phyloP scores from a whole-genome alignment of 2,888 invertebrate genomes.

The Stenchaetothrips biformis region DNA sequence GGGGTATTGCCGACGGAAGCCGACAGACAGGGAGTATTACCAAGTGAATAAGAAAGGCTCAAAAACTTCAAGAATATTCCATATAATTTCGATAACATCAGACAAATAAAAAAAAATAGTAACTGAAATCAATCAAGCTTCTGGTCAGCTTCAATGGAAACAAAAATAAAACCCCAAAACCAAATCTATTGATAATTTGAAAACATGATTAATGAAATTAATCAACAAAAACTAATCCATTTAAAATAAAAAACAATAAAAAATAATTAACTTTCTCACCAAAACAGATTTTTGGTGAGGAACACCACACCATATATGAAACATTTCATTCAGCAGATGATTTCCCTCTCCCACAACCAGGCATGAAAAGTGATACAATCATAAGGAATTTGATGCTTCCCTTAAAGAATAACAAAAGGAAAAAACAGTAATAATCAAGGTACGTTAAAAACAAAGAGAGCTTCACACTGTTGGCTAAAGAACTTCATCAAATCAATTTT shows the following conservation, averaged over 20 bases:
- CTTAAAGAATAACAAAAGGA: not conserved
- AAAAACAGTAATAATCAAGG: conserved; percentile 12
- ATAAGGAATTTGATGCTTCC: conserved; percentile 12
- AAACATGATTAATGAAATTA: conserved; percentile 18
- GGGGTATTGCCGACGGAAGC: not conserved
- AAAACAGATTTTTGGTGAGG: not conserved
- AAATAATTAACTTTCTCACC: not conserved
- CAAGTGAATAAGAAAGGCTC: not conserved
- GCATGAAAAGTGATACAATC: not conserved
- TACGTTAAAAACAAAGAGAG: conserved; percentile 9
- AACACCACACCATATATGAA: not conserved
- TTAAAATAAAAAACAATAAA: conserved; percentile 22
- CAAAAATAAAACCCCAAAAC: conserved; percentile 13
- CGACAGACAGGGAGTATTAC: not conserved
- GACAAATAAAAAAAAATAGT: not conserved
- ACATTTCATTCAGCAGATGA: conserved; percentile 12
- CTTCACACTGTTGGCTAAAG: conserved; percentile 6
- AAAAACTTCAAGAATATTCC: not conserved
- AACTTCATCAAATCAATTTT: not conserved
- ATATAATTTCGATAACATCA: conserved; percentile 20
- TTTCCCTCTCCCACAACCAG: not conserved
- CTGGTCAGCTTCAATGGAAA: not conserved
- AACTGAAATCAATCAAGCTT: not conserved
- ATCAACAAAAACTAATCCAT: not conserved
- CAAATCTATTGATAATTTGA: not conserved